Conservation (phyloP, 2,888 invertebrate genomes). For the Apodemia hepburni region DNA sequence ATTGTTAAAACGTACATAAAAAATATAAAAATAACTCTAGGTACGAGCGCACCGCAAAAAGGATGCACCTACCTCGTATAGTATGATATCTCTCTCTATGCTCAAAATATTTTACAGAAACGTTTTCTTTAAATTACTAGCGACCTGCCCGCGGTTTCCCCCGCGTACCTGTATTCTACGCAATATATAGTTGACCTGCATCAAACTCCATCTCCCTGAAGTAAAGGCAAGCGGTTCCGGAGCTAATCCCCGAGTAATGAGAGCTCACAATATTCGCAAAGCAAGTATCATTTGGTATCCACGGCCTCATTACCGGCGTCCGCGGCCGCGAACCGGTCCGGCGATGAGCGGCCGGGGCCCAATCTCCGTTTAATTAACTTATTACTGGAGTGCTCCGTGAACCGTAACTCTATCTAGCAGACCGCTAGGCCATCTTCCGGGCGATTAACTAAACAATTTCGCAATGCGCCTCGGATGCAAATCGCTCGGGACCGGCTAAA, state of each 20-base stretch:
- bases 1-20: no score
- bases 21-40: no score
- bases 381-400: conserved; percentile 28
- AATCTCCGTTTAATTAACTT: conserved; percentile 17
- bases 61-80: no score
- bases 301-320: neutral
- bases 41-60: no score
- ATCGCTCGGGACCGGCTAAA: neutral
- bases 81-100: no score
- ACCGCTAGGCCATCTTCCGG: conserved; percentile 21
- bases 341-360: conserved; percentile 3
- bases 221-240: neutral
- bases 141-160: no score
- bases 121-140: no score
- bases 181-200: no score
- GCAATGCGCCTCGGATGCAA: conserved; percentile 3
- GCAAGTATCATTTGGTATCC: neutral
- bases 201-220: no score
- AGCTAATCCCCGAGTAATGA: neutral
- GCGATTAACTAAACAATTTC: conserved; percentile 16
- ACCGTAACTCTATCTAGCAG: conserved; percentile 11
- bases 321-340: neutral
- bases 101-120: no score
- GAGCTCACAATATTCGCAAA: conserved; percentile 5
- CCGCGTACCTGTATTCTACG: no score